Base-by-base conservation (phyloP, 2,888 invertebrate species). In the Macropis europaea region DNA sequence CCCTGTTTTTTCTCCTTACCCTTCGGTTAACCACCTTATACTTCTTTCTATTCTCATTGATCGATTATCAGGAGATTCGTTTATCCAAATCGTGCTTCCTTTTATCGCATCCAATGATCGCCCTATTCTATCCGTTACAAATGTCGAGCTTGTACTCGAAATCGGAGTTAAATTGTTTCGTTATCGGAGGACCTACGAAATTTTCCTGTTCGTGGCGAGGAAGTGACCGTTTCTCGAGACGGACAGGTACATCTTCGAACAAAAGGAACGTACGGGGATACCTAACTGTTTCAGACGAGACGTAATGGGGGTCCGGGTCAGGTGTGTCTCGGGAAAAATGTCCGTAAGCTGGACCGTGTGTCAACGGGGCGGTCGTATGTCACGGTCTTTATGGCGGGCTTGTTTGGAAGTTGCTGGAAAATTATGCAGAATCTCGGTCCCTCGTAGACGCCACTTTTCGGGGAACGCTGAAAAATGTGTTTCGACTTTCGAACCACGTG, bases 351-450 rank as follows among this genome's bases (percentile, higher is more conserved):
- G 57, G 56, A 42, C 53, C 45, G 40, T 56, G 54, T 36, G 73
- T 70, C 77, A 74, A 74, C 62, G 38, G 17, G 40, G 15, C 53
- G 57, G 34, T 66, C 75, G 72, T 75, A 85, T 85, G 81, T 85
- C 83, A 86, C 73, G 75, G 63, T 80, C 77, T 83, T 85, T 84
- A 83, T 75, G 81, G 73, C 28, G 63, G 76, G 75, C 62, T 63
- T 66, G 73, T 79, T 76, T 63, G 62, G 60, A 81, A 85, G 82
- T 82, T 67, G 80, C 73, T 69, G 81, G 82, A 84, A 85, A 86
- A 86, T 85, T 86, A 85, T 85, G 84, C 85, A 81, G 77, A 84
- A 72, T 81, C 60, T 26, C 30, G 36, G 19, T 48, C 59, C 54
- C 15, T 17, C 45, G 69, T 47, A 54, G 68, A 30, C 45, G 40